Conservation (phyloP, 2,888 invertebrate genomes). For the Andrena camellia region DNA sequence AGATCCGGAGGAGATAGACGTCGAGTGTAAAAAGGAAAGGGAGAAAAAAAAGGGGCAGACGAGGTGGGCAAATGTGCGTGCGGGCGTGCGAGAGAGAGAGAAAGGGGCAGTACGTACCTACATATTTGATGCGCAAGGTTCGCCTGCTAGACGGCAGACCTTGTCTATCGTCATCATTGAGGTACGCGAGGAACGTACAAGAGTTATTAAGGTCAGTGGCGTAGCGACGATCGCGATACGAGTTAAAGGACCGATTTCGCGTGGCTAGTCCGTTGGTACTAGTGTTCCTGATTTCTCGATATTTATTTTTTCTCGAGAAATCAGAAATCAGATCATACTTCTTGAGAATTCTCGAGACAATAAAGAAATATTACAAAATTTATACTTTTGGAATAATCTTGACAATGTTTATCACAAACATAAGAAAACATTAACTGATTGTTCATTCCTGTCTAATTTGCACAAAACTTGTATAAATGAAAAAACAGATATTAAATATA, state of each 20-base stretch:
- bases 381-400: too few species aligned
- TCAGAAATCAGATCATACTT: too few species aligned
- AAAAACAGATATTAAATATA: too few species aligned
- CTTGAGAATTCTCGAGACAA: too few species aligned
- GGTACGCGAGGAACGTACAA: constrained; percentile 77
- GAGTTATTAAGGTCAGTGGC: constrained; percentile 82
- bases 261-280: neutral
- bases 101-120: constrained; percentile 24
- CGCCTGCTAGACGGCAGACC: constrained; percentile 75
- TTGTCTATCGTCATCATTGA: constrained; percentile 80
- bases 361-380: too few species aligned
- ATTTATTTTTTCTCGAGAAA: too few species aligned
- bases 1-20: constrained; percentile 51
- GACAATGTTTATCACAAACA: too few species aligned
- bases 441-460: too few species aligned
- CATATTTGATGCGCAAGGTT: constrained; percentile 76
- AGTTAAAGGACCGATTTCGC: constrained; percentile 24
- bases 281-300: too few species aligned
- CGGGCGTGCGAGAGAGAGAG: constrained; percentile 26
- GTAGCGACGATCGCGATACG: constrained; percentile 63
- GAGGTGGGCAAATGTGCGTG: constrained; percentile 4
- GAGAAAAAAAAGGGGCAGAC: constrained; percentile 32
- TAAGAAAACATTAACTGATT: too few species aligned
- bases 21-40: constrained; percentile 43
- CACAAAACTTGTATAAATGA: too few species aligned